These are phyloP conservation scores for Taenaris catops DNA, from an alignment of 2,888 invertebrate species.

Conservation along the genomic window DNA sequence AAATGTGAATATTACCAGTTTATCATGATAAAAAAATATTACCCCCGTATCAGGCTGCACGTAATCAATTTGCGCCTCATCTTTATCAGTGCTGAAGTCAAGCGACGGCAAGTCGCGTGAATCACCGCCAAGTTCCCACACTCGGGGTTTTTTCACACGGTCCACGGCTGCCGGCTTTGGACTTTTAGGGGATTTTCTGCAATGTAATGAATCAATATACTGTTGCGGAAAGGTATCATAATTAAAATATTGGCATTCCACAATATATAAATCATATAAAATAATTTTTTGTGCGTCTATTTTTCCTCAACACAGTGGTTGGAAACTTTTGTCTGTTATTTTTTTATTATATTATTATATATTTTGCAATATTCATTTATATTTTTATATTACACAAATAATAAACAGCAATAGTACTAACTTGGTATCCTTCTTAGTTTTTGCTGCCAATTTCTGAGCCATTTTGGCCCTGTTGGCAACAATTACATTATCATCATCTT, in stretches of 20 bases:
- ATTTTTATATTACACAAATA: no score
- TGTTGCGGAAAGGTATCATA: no score
- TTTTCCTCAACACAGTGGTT: no score
- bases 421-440: constrained; percentile 81
- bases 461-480: constrained; percentile 88
- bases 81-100: constrained; percentile 89
- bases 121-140: constrained; percentile 93
- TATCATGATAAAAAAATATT: no score
- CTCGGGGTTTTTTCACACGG: constrained; percentile 92
- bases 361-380: no score
- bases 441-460: constrained; percentile 86
- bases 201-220: no score
- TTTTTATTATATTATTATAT: no score
- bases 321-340: no score
- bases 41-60: constrained; percentile 84
- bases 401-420: no score
- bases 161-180: constrained; percentile 70
- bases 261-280: neutral
- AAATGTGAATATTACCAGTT: no score
- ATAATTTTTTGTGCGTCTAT: no score
- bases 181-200: constrained; percentile 67
- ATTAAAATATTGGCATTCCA: no score
- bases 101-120: constrained; percentile 87
- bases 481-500: constrained; percentile 83
- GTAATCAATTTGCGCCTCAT: constrained; percentile 65